phyloP scores from a whole-genome alignment of 2,113 vertebrate species.

The Sakesphorus luctuosus region DNA sequence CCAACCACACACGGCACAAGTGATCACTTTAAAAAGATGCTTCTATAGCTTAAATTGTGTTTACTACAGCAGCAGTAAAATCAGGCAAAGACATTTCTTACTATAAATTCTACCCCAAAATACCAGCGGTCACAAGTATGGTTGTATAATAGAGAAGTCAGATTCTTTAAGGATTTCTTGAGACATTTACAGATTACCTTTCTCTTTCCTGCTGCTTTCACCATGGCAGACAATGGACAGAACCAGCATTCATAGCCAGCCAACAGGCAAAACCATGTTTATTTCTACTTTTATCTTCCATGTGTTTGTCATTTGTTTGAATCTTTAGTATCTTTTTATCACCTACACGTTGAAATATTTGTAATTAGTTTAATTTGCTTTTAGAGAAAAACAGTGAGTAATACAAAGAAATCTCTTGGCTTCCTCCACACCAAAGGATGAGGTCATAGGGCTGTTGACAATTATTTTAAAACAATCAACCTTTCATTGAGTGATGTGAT shows the following conservation, averaged over 20 bases:
- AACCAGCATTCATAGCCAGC: background rate
- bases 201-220: background rate
- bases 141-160: background rate
- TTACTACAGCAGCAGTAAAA: background rate
- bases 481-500: background rate
- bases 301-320: background rate
- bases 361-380: background rate
- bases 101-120: background rate
- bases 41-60: background rate
- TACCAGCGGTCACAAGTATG: background rate
- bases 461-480: conserved; percentile 26
- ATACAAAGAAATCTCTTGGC: background rate
- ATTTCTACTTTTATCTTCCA: background rate
- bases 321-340: background rate
- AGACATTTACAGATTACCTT: background rate
- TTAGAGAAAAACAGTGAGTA: background rate
- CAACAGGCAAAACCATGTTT: background rate
- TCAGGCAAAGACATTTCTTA: background rate
- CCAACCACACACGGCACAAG: background rate
- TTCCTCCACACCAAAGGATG: background rate
- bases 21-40: background rate
- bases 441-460: background rate
- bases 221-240: background rate
- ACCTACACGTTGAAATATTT: background rate
- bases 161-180: background rate